These are phyloP conservation scores for Subacronicta megacephala DNA, from an alignment of 2,888 invertebrate genomes.

Conservation along the genomic window DNA sequence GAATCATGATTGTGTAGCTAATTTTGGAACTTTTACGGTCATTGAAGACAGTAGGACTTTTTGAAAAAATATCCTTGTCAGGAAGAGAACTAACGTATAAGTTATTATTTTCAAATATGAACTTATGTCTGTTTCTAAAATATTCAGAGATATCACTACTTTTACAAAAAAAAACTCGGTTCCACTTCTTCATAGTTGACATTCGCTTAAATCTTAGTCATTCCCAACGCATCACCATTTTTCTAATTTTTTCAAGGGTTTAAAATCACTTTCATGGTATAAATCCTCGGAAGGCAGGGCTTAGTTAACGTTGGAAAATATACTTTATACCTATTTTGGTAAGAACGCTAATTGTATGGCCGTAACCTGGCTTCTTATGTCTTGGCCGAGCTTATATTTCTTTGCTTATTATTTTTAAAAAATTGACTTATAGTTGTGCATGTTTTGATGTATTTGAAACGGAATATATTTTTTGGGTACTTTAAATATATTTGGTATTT, in stretches of 20 bases:
- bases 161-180: too few species aligned
- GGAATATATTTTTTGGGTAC: slow-evolving; percentile 22
- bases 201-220: slow-evolving; percentile 48
- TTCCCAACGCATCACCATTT: slow-evolving; percentile 46
- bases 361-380: slow-evolving; percentile 82
- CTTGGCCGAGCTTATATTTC: slow-evolving; percentile 85
- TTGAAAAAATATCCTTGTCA: too few species aligned
- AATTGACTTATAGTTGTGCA: slow-evolving; percentile 79
- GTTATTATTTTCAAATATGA: too few species aligned
- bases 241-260: slow-evolving; percentile 53
- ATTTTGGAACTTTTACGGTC: too few species aligned
- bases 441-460: slow-evolving; percentile 57
- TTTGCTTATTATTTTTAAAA: slow-evolving; percentile 74
- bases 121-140: too few species aligned
- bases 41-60: too few species aligned
- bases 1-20: too few species aligned
- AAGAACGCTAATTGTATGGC: slow-evolving; percentile 80
- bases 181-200: background rate
- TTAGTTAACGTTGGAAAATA: slow-evolving; percentile 74
- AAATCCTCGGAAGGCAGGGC: slow-evolving; percentile 88
- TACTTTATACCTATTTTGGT: slow-evolving; percentile 66
- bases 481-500: slow-evolving; percentile 18
- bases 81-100: too few species aligned
- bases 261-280: slow-evolving; percentile 58
- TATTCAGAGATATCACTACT: too few species aligned